phyloP scores from a whole-genome alignment of 2,888 invertebrate genomes.

The Scaptomyza reducta region DNA sequence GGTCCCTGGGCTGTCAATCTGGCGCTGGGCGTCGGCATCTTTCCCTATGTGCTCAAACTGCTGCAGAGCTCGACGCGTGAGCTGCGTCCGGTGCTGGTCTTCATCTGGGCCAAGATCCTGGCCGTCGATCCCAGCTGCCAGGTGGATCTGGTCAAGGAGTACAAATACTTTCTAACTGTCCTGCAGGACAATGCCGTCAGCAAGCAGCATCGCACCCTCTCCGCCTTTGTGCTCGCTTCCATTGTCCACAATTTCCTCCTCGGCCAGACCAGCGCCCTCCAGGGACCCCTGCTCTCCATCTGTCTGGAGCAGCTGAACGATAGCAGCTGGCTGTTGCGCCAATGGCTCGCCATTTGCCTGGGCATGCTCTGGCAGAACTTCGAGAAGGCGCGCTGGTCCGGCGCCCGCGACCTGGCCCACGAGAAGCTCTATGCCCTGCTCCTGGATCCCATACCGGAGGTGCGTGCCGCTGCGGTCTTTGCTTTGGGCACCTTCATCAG shows the following conservation, averaged over 20 bases:
- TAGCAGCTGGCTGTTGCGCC: conserved; percentile 88
- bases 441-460: conserved; percentile 94
- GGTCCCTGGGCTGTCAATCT: conserved; percentile 98
- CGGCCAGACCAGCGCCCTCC: conserved; percentile 95
- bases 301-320: conserved; percentile 95
- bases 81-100: conserved; percentile 95
- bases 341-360: conserved; percentile 97
- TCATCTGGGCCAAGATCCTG: conserved; percentile 99
- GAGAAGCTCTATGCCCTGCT: conserved; percentile 95
- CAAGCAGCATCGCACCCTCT: conserved; percentile 94
- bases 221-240: conserved; percentile 97
- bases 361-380: conserved; percentile 95
- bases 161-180: conserved; percentile 97
- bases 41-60: conserved; percentile 98
- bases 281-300: conserved; percentile 94
- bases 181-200: conserved; percentile 94
- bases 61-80: conserved; percentile 97
- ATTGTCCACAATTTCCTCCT: conserved; percentile 95
- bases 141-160: conserved; percentile 96
- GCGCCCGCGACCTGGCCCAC: conserved; percentile 97
- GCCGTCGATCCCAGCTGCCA: conserved; percentile 98
- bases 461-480: conserved; percentile 96
- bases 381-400: conserved; percentile 96
- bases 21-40: conserved; percentile 98
- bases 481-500: conserved; percentile 97